A percentile compares a stretch with the other conserved stretches of the same genome.
Conservation (phyloP, 2,888 invertebrate species). For the Hypena proboscidalis region DNA sequence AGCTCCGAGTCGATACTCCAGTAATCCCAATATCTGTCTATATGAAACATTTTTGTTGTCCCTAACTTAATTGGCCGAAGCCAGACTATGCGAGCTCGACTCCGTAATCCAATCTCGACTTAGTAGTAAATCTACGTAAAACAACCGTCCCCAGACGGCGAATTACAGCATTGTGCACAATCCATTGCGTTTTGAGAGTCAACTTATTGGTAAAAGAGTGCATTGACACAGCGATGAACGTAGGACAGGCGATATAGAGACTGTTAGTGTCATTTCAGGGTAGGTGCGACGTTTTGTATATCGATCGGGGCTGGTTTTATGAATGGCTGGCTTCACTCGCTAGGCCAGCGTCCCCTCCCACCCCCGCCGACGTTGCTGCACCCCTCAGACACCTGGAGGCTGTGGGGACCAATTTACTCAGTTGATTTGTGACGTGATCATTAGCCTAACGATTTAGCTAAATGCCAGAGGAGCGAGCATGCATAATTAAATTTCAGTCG, state of each 20-base stretch:
- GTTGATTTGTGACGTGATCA: constrained; percentile 63
- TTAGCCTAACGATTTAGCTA: constrained; percentile 55
- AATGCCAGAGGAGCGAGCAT: constrained; percentile 31
- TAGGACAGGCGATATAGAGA: constrained; percentile 28
- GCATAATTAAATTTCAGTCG: constrained; percentile 29
- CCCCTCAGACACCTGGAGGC: constrained; percentile 41
- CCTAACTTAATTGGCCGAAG: constrained; percentile 32
- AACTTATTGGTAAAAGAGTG: constrained; percentile 20
- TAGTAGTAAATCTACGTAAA: constrained; percentile 43
- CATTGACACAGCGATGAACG: constrained; percentile 46
- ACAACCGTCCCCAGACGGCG: constrained; percentile 30
- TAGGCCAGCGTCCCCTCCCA: constrained; percentile 19
- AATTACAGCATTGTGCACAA: constrained; percentile 22
- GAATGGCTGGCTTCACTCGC: constrained; percentile 66
- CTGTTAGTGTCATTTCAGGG: constrained; percentile 42
- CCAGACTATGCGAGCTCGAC: constrained; percentile 24
- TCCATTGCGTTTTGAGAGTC: constrained; percentile 46
- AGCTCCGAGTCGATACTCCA: constrained; percentile 13
- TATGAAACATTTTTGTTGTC: constrained; percentile 13
- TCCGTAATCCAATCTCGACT: constrained; percentile 38
- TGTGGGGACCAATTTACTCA: constrained; percentile 56
- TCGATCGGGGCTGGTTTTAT: constrained; percentile 79
- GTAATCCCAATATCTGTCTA: constrained; percentile 23
- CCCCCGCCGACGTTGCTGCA: constrained; percentile 16
- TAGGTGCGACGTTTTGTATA: constrained; percentile 65